Evolutionary conservation across 2,888 invertebrate genomes (phyloP).

Genomic region (Tethea ocularis): DNA sequence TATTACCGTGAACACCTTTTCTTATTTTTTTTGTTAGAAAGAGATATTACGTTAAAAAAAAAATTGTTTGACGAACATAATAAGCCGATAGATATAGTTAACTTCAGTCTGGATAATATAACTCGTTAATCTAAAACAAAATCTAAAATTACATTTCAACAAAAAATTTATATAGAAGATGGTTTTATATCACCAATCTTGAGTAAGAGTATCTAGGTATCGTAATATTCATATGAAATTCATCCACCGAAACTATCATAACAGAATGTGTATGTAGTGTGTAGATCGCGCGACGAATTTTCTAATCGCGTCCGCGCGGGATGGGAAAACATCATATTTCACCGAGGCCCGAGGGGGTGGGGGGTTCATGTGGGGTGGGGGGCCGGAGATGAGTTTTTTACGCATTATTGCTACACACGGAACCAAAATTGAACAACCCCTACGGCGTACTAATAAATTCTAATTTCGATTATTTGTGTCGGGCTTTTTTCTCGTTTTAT

Average conservation of each 20-base stretch:
- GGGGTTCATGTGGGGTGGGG: conserved; percentile 43
- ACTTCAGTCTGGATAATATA: no score
- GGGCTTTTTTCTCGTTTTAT: conserved; percentile 27
- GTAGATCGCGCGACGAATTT: conserved; percentile 69
- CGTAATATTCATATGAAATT: conserved; percentile 27
- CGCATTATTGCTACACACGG: conserved; percentile 81
- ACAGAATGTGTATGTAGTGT: conserved; percentile 21
- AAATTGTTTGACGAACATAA: no score
- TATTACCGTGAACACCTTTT: no score
- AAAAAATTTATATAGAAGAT: not conserved
- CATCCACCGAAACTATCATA: conserved; percentile 59
- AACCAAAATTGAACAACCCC: conserved; percentile 67
- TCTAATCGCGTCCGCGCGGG: conserved; percentile 81
- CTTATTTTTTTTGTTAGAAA: no score
- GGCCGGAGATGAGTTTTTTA: conserved; percentile 81
- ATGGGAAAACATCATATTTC: conserved; percentile 82
- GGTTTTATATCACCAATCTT: not conserved
- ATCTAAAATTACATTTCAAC: no score
- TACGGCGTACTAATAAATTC: conserved; percentile 72
- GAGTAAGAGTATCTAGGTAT: not conserved
- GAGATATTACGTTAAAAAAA: no score
- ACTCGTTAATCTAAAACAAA: no score
- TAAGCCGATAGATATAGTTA: no score
- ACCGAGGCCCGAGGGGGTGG: conserved; percentile 60
- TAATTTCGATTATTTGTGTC: conserved; percentile 74